Percentiles rank a stretch among this genome's conserved stretches.
Evolutionary conservation across 2,113 vertebrate genomes (phyloP).

Genomic region (Clarias batrachus): DNA sequence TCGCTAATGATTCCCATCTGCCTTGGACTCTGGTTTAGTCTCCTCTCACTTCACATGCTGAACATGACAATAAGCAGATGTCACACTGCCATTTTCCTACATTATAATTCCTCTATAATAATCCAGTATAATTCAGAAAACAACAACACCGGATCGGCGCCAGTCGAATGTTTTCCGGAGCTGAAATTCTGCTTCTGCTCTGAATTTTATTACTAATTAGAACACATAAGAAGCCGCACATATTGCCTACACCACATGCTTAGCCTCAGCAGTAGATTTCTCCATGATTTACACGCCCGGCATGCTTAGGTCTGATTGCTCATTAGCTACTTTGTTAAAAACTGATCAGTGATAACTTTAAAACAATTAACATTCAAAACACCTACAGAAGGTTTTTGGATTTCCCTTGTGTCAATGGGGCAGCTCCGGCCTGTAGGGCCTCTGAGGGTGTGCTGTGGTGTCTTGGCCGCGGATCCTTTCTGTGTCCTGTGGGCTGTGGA

Average conservation of each 20-base stretch:
- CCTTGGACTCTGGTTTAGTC: neutral
- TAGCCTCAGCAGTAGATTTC: neutral
- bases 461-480: too few species aligned
- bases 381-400: too few species aligned
- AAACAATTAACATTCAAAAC: too few species aligned
- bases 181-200: neutral
- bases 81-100: constrained; percentile 7
- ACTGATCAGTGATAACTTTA: too few species aligned
- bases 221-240: neutral
- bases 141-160: neutral
- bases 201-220: neutral
- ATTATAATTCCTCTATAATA: constrained; percentile 17
- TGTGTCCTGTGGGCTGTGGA: too few species aligned
- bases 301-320: neutral
- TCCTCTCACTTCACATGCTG: constrained; percentile 15
- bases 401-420: too few species aligned
- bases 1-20: constrained; percentile 35
- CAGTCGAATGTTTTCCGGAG: neutral
- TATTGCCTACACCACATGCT: neutral
- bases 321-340: neutral
- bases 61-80: constrained; percentile 13
- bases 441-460: too few species aligned
- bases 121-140: constrained; percentile 13
- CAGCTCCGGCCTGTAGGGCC: too few species aligned
- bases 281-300: neutral